Conservation (phyloP, 1,140 invertebrate species). For the Drosophila persimilis region DNA sequence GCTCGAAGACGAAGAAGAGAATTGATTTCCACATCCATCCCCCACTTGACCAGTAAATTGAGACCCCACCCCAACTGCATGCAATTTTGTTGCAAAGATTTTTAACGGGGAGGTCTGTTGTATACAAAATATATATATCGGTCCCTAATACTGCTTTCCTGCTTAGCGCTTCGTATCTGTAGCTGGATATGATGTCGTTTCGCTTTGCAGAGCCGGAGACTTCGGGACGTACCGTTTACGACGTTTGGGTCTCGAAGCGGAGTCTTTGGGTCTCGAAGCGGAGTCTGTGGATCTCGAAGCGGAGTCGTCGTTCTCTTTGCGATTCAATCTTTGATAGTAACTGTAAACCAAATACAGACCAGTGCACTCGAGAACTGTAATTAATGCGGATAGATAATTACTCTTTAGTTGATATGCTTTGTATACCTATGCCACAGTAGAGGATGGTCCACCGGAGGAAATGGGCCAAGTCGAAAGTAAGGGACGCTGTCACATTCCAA, state of each 20-base stretch:
- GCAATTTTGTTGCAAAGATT: background rate
- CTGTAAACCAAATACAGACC: slow-evolving; percentile 43
- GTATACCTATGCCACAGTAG: slow-evolving; percentile 46
- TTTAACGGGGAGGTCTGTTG: background rate
- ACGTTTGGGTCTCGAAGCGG: too few relatives aligned
- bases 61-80: slow-evolving; percentile 9
- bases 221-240: too few relatives aligned
- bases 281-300: too few relatives aligned
- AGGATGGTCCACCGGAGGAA: slow-evolving; percentile 28
- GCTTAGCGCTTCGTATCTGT: background rate
- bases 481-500: slow-evolving; percentile 11
- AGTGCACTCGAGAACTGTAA: slow-evolving; percentile 33
- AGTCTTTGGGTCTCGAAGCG: too few relatives aligned
- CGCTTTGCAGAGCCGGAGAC: too few relatives aligned
- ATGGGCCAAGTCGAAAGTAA: background rate
- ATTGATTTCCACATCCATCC: slow-evolving; percentile 45
- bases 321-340: slow-evolving; percentile 23
- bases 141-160: background rate
- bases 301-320: too few relatives aligned
- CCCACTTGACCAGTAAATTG: slow-evolving; percentile 42
- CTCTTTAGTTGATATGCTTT: too few relatives aligned
- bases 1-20: background rate
- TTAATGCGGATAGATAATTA: too few relatives aligned
- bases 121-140: background rate
- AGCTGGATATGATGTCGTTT: background rate